These are phyloP conservation scores for Phoronis australis DNA, from an alignment of 2,888 invertebrate genomes.

Conservation along the genomic window DNA sequence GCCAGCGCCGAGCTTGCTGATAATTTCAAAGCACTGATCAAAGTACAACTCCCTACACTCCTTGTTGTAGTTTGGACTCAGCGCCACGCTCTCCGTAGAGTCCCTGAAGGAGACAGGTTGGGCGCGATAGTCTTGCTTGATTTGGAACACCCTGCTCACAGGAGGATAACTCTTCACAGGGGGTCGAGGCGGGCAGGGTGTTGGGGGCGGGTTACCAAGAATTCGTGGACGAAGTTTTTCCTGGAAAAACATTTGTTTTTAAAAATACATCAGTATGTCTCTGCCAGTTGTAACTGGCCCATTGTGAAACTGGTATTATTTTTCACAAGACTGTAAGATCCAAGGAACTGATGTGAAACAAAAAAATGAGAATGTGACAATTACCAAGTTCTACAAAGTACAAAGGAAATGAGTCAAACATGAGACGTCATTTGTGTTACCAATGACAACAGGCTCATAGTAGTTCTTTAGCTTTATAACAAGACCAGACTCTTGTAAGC, in stretches of 20 bases:
- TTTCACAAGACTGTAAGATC: not conserved
- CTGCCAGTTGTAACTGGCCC: too few relatives aligned
- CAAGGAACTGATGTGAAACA: too few relatives aligned
- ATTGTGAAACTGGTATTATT: not conserved
- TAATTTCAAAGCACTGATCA: slow-evolving; percentile 64
- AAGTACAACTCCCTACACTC: slow-evolving; percentile 59
- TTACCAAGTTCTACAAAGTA: too few relatives aligned
- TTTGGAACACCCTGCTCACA: slow-evolving; percentile 45
- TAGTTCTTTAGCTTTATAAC: too few relatives aligned
- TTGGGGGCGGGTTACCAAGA: slow-evolving; percentile 44
- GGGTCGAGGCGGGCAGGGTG: slow-evolving; percentile 44
- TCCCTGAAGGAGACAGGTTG: slow-evolving; percentile 45
- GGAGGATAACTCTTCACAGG: slow-evolving; percentile 51
- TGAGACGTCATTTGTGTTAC: too few relatives aligned
- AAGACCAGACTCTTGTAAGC: too few relatives aligned
- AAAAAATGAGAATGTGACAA: too few relatives aligned
- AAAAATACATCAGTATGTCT: too few relatives aligned
- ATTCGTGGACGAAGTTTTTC: too few relatives aligned
- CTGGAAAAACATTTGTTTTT: too few relatives aligned
- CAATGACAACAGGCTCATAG: too few relatives aligned
- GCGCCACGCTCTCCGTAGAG: slow-evolving; percentile 28
- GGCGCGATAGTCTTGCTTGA: slow-evolving; percentile 33
- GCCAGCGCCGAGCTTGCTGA: slow-evolving; percentile 65
- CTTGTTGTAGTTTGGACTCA: slow-evolving; percentile 47
- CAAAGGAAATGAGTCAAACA: too few relatives aligned